These are phyloP conservation scores for Meiosimyza platycephala DNA, from an alignment of 2,888 invertebrate genomes.

Conservation along the genomic window DNA sequence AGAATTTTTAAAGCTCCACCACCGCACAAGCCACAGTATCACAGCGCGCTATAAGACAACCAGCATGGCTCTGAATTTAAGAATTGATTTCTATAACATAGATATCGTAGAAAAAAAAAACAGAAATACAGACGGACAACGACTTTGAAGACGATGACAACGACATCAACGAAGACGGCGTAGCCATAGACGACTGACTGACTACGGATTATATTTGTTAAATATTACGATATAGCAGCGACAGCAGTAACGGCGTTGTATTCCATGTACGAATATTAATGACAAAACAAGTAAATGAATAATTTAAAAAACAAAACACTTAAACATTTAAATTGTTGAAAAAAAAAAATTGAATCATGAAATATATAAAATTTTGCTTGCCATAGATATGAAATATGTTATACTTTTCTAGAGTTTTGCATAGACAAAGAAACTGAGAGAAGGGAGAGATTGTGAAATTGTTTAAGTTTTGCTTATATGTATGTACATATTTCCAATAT, in stretches of 20 bases:
- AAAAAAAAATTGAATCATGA: no score
- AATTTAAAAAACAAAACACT: no score
- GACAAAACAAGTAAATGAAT: slow-evolving; percentile 10
- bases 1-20: no score
- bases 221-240: neutral
- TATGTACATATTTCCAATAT: no score
- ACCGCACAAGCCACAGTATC: no score
- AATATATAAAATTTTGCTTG: no score
- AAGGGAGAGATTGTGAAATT: no score
- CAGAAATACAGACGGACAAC: neutral
- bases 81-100: slow-evolving; percentile 15
- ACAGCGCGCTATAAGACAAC: slow-evolving; percentile 9
- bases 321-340: no score
- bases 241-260: neutral
- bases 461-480: no score
- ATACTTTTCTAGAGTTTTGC: no score
- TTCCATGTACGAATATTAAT: slow-evolving; percentile 14
- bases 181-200: slow-evolving; percentile 10
- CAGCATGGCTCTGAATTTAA: slow-evolving; percentile 24
- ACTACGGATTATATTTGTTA: neutral
- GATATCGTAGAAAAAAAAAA: neutral
- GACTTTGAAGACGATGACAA: slow-evolving; percentile 15
- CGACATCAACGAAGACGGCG: neutral
- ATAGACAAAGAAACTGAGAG: no score
- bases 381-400: no score